Conservation (phyloP, 2,888 invertebrate genomes). For the Imbricaverruca yamaguchii region DNA sequence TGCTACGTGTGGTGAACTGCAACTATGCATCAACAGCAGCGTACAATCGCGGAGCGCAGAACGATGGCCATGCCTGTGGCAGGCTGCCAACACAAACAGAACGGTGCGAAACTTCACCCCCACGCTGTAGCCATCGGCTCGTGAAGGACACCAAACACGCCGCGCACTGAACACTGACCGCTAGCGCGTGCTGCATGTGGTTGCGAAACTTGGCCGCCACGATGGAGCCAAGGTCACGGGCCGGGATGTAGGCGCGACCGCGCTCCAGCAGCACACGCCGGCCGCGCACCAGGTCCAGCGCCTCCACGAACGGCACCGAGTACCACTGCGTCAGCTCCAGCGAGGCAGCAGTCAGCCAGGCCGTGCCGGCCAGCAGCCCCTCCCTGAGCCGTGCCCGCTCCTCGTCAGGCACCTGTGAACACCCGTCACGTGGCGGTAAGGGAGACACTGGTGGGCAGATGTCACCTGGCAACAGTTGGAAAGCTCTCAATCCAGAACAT, state of each 20-base stretch:
- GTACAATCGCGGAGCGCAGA: no score
- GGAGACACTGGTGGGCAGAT: no score
- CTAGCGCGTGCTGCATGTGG: conserved; percentile 59
- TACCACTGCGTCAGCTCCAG: conserved; percentile 3
- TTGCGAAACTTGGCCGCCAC: conserved; percentile 67
- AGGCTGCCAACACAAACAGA: no score
- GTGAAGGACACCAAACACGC: not conserved
- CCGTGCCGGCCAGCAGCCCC: not conserved
- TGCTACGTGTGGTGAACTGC: no score
- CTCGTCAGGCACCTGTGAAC: not conserved
- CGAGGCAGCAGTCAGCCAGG: not conserved
- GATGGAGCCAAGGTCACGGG: conserved; percentile 73
- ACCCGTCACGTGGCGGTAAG: no score
- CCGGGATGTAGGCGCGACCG: conserved; percentile 82
- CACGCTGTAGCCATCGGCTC: no score
- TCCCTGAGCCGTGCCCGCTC: not conserved
- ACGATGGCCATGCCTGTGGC: no score
- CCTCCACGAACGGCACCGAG: conserved; percentile 71
- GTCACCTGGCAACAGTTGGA: no score
- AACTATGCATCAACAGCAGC: no score
- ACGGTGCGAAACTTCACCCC: no score
- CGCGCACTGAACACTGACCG: conserved; percentile 40
- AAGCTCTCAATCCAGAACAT: no score
- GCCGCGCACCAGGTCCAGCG: conserved; percentile 68
- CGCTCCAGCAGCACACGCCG: conserved; percentile 68